These are phyloP conservation scores for Tetranychus truncatus DNA, from an alignment of 2,888 invertebrate genomes.

Conservation along the genomic window DNA sequence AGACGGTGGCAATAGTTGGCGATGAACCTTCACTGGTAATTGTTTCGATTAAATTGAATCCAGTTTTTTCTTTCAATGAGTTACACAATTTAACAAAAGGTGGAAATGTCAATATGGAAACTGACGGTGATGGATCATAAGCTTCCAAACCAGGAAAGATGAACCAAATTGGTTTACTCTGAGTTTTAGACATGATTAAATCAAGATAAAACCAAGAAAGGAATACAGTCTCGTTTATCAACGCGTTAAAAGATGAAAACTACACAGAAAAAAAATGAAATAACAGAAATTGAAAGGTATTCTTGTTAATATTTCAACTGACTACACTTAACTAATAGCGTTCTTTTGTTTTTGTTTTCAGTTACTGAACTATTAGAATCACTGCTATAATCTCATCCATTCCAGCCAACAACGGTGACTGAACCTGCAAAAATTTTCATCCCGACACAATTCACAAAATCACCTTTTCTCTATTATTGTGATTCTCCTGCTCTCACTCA, in stretches of 20 bases:
- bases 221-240: not conserved
- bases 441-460: constrained; percentile 3
- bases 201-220: not conserved
- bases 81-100: not conserved
- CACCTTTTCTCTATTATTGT: not conserved
- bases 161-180: not conserved
- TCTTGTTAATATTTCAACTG: too few relatives aligned
- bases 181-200: not conserved
- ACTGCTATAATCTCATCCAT: not conserved
- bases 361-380: not conserved
- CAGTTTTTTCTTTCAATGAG: not conserved
- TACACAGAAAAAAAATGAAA: too few relatives aligned
- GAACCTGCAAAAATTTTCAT: not conserved
- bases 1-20: not conserved
- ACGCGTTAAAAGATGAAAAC: too few relatives aligned
- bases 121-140: not conserved
- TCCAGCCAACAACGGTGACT: not conserved
- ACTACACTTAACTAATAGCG: not conserved
- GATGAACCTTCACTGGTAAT: not conserved
- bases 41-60: not conserved
- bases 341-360: not conserved
- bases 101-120: not conserved
- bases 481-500: not conserved
- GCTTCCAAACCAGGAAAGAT: constrained; percentile 6
- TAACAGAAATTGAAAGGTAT: too few relatives aligned